Evolutionary conservation across 2,797 vertebrate species (phyloP).

Genomic region (Lepilemur ruficaudatus): DNA sequence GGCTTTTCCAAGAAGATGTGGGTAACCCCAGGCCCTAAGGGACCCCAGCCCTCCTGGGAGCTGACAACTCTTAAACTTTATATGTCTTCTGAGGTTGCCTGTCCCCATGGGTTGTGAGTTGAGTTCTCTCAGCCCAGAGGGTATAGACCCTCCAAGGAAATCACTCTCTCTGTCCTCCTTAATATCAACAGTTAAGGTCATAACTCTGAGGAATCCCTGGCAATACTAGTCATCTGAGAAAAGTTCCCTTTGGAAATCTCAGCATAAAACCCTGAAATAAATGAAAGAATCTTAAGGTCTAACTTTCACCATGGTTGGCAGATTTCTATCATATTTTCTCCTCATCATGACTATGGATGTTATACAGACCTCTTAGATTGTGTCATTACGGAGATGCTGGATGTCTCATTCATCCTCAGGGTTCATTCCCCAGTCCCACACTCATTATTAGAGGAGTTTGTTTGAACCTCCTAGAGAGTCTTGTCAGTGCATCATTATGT

Average conservation of each 20-base stretch:
- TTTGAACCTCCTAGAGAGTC: background rate
- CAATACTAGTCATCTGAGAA: background rate
- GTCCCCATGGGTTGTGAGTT: background rate
- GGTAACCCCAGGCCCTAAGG: background rate
- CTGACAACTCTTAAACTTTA: background rate
- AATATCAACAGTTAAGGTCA: slow-evolving; percentile 7
- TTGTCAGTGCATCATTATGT: background rate
- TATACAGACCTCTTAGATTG: background rate
- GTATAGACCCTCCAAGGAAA: background rate
- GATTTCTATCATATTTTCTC: background rate
- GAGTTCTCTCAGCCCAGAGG: background rate
- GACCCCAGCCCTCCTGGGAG: background rate
- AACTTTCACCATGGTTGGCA: background rate
- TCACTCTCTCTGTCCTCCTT: background rate
- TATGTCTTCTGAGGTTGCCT: background rate
- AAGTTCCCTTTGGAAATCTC: background rate
- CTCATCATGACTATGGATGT: background rate
- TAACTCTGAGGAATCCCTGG: background rate
- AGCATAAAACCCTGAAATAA: background rate
- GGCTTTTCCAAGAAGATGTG: background rate
- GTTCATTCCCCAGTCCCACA: background rate
- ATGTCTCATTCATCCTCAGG: background rate
- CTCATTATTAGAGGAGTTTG: background rate
- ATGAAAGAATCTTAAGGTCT: background rate
- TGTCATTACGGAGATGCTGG: background rate